These are phyloP conservation scores for Margarornis squamiger DNA, from an alignment of 2,797 vertebrate species.

Conservation along the genomic window DNA sequence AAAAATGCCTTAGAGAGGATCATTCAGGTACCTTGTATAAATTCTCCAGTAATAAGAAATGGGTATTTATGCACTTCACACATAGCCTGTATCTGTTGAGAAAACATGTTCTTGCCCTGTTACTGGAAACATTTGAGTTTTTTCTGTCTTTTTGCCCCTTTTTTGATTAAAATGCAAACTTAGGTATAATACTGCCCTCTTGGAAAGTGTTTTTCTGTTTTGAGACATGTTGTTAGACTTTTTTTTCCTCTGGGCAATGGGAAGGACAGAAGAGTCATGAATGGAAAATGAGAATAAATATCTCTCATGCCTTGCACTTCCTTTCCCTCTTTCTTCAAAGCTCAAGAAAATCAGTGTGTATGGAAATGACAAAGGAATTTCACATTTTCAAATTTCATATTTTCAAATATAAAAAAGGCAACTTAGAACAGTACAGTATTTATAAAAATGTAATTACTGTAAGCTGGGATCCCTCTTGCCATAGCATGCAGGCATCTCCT, in stretches of 20 bases:
- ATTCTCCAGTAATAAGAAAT: constrained; percentile 58
- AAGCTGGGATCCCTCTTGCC: not conserved
- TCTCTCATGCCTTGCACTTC: not conserved
- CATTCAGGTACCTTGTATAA: constrained; percentile 7
- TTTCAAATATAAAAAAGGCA: not conserved
- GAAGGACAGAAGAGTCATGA: not conserved
- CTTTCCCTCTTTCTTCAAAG: not conserved
- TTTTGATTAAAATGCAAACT: not conserved
- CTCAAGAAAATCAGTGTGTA: not conserved
- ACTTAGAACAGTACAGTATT: not conserved
- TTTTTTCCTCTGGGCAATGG: not conserved
- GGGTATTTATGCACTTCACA: constrained; percentile 21
- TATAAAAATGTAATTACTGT: not conserved
- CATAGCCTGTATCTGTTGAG: constrained; percentile 4
- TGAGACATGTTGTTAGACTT: not conserved
- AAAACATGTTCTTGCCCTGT: not conserved
- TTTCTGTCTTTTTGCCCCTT: not conserved
- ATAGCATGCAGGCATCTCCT: not conserved
- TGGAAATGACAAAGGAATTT: not conserved
- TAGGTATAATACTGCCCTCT: not conserved
- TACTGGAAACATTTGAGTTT: not conserved
- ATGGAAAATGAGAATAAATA: not conserved
- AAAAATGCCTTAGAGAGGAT: constrained; percentile 35
- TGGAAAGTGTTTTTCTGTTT: not conserved
- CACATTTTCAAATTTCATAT: not conserved